phyloP scores from a whole-genome alignment of 1,140 invertebrate species.

The Zaprionus ghesquierei region DNA sequence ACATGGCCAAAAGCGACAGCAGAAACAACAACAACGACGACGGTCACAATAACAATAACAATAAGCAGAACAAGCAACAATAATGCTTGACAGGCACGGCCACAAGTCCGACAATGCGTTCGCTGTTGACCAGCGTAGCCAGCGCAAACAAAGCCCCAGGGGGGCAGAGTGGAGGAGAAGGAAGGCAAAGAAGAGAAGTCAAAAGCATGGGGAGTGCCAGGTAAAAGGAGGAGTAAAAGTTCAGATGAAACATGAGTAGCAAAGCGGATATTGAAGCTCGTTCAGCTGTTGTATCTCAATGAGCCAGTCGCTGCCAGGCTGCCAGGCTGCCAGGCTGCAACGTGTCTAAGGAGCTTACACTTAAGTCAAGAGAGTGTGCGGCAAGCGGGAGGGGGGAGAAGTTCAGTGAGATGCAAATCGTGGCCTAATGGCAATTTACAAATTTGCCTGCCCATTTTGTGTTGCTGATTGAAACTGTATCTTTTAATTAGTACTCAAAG shows the following conservation, averaged over 20 bases:
- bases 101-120: slow-evolving; percentile 48
- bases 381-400: neutral
- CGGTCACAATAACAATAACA: slow-evolving; percentile 36
- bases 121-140: slow-evolving; percentile 39
- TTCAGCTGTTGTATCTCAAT: slow-evolving; percentile 35
- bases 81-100: slow-evolving; percentile 51
- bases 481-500: slow-evolving; percentile 61
- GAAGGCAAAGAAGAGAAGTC: neutral
- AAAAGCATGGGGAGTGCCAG: neutral
- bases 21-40: too few relatives aligned
- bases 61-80: slow-evolving; percentile 41
- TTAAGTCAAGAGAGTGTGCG: slow-evolving; percentile 6
- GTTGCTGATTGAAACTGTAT: slow-evolving; percentile 41
- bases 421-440: slow-evolving; percentile 56
- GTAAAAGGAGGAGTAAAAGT: neutral
- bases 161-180: neutral
- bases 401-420: slow-evolving; percentile 51
- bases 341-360: slow-evolving; percentile 38
- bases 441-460: slow-evolving; percentile 44
- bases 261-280: neutral
- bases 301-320: slow-evolving; percentile 28
- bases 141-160: slow-evolving; percentile 16
- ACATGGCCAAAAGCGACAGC: slow-evolving; percentile 12
- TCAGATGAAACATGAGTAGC: neutral
- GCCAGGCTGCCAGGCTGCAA: too few relatives aligned